A percentile compares a stretch with the other conserved stretches of the same genome.
Conservation (phyloP, 1,140 invertebrate genomes). For the Babylonia areolata region DNA sequence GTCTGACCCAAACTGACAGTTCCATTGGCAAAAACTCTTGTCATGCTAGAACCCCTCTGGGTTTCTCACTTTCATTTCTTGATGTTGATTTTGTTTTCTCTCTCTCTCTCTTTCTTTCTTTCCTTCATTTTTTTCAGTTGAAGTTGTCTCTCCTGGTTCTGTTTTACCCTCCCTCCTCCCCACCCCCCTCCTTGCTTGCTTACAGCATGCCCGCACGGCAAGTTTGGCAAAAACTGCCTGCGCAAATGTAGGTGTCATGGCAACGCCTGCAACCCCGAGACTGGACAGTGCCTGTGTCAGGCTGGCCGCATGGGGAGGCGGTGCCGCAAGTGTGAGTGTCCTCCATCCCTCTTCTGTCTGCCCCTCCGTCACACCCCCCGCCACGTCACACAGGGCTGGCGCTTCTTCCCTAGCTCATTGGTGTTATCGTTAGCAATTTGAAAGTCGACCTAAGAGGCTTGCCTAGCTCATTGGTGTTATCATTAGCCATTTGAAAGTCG, state of each 20-base stretch:
- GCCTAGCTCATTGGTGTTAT: too few species aligned
- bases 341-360: not conserved
- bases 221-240: constrained; percentile 87
- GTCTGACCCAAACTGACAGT: not conserved
- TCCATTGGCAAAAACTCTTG: not conserved
- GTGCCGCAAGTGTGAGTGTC: constrained; percentile 79
- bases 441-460: too few species aligned
- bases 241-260: constrained; percentile 88
- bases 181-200: constrained; percentile 29
- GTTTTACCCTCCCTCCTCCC: not conserved
- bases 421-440: too few species aligned
- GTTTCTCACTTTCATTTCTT: not conserved
- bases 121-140: too few species aligned
- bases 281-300: constrained; percentile 89
- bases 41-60: not conserved
- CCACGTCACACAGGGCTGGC: too few species aligned
- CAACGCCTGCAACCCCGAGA: constrained; percentile 88
- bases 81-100: not conserved
- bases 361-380: too few species aligned
- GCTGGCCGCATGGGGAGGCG: constrained; percentile 88
- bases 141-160: not conserved
- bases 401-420: too few species aligned
- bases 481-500: too few species aligned
- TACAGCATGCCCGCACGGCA: constrained; percentile 83
- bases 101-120: not conserved